A percentile compares a stretch with the other conserved stretches of the same genome.
phyloP scores from a whole-genome alignment of 2,888 invertebrate species.

The Encarsia formosa region DNA sequence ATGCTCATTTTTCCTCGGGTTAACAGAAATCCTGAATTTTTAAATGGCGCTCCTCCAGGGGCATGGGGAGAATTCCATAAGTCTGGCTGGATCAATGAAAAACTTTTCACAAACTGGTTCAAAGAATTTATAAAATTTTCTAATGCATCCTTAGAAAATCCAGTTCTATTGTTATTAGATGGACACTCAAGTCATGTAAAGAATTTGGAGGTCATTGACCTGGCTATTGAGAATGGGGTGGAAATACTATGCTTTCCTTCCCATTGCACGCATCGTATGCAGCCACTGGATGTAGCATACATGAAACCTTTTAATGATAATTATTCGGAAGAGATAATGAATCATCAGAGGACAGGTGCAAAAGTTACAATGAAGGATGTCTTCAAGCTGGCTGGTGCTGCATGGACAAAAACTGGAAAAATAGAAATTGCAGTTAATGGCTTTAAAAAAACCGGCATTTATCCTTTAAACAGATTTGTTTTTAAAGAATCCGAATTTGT shows the following conservation, averaged over 20 bases:
- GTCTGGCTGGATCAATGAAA: slow-evolving; percentile 5
- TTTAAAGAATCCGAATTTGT: background rate
- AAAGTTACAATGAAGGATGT: background rate
- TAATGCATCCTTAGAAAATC: slow-evolving; percentile 34
- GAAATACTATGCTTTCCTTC: too few species aligned
- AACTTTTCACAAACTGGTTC: slow-evolving; percentile 34
- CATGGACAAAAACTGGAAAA: background rate
- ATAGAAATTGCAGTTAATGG: too few species aligned
- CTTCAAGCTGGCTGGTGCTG: background rate
- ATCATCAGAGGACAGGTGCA: slow-evolving; percentile 27
- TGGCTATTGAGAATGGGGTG: too few species aligned
- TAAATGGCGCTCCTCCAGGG: background rate
- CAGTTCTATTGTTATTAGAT: slow-evolving; percentile 41
- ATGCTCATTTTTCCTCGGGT: slow-evolving; percentile 9
- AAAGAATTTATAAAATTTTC: slow-evolving; percentile 44
- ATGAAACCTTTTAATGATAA: slow-evolving; percentile 32
- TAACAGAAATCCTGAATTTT: slow-evolving; percentile 16
- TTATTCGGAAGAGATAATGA: slow-evolving; percentile 31
- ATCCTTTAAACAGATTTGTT: background rate
- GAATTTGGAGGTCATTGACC: too few species aligned
- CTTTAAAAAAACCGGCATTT: background rate
- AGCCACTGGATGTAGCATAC: too few species aligned
- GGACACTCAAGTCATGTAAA: too few species aligned
- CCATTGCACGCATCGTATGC: too few species aligned
- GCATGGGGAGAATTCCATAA: slow-evolving; percentile 23